Base-by-base conservation (phyloP, 2,797 vertebrate genomes). In the Vespertilio murinus region DNA sequence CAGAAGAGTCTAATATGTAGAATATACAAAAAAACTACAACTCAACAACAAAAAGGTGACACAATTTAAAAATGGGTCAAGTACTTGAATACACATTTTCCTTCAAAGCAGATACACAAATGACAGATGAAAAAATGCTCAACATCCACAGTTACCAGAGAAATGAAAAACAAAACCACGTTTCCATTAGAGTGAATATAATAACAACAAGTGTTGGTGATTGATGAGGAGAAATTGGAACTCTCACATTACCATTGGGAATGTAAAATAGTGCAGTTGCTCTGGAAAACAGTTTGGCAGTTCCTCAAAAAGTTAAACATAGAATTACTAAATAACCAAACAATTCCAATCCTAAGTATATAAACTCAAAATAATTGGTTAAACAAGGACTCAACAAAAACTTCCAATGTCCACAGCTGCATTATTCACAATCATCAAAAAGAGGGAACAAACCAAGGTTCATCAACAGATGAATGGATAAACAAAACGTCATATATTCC, bases 151-250 rank as follows among this genome's bases (percentile, higher is more conserved):
- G 65, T 73, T 40, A 56, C 49, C 54, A 56, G 25, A 54, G 65
- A 78, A 84, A 78, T 94, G 40, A 33, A 84, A 70, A 83, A 79
- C 38, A 78, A 89, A 28, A 87, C 35, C 38, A 90, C 52, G 14
- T 42, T 40, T 54, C 1, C 5, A 54, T 33, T 35, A 64, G 14
- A 78, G 84, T 38, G 30, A 56, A 23, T 30, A 35, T 28, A 52
- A 61, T 5, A 35, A 28, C 17, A 40, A 12, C 6, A 77, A 18
- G 84, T 33, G 35, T 11, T 59, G 28, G 33, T 2, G 3, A 95
- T 35, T n/a, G 28, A 74, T 38, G 35, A 69, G 42, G 33, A 84
- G 54, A 74, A 90, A 86, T 2, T 78, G 49, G 70, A 90, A 59
- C 16, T 4, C 14, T 70, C 22, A 35, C 4, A 47, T 83, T 78